Percentiles rank a stretch among this genome's conserved stretches.
Conservation (phyloP, 2,113 vertebrate genomes). For the Esox niger region DNA sequence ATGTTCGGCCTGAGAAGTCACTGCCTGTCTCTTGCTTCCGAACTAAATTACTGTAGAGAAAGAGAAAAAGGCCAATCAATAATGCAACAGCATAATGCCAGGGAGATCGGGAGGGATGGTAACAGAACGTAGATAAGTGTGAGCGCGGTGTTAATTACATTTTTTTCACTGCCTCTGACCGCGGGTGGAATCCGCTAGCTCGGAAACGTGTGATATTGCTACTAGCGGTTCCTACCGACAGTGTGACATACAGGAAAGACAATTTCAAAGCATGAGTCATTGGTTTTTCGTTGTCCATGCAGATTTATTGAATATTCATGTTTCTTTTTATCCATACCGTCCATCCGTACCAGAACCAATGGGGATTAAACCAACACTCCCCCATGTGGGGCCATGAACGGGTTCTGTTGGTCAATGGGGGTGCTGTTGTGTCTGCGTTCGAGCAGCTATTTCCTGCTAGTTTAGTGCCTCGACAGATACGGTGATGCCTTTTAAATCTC, state of each 20-base stretch:
- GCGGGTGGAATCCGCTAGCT: not conserved
- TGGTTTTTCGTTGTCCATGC: not conserved
- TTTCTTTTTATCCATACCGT: not conserved
- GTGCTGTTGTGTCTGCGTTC: too few species aligned
- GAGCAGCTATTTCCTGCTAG: not conserved
- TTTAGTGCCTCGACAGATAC: not conserved
- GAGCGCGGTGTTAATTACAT: slow-evolving; percentile 15
- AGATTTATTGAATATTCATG: not conserved
- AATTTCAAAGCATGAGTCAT: too few species aligned
- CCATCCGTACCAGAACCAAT: too few species aligned
- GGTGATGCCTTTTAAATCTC: not conserved
- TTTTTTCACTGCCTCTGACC: slow-evolving; percentile 15
- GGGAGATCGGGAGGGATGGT: not conserved
- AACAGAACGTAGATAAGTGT: not conserved
- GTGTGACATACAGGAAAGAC: not conserved
- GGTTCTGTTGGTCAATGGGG: too few species aligned
- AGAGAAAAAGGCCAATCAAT: not conserved
- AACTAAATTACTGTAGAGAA: too few species aligned
- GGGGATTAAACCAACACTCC: too few species aligned
- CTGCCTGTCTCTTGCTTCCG: too few species aligned
- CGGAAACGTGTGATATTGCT: slow-evolving; percentile 34
- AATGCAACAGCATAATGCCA: not conserved
- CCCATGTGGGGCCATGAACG: too few species aligned
- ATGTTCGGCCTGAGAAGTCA: too few species aligned
- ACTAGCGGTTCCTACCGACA: slow-evolving; percentile 30